Evolutionary conservation across 1,140 invertebrate genomes (phyloP).

Genomic region (Penaeus vannamei): DNA sequence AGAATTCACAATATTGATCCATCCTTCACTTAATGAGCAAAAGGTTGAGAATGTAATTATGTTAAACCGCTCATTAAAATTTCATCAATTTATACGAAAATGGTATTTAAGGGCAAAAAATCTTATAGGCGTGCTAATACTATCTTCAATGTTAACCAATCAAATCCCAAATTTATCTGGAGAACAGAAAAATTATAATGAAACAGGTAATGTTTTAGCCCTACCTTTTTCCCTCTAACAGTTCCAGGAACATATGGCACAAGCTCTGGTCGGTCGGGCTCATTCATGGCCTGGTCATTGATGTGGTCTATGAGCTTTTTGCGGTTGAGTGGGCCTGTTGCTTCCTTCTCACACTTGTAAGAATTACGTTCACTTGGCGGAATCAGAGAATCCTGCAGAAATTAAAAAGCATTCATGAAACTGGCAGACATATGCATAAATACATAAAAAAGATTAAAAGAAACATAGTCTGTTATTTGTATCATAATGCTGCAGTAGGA

Average conservation of each 20-base stretch:
- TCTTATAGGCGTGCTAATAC: no score
- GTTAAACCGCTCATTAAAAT: no score
- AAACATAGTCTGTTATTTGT: background rate
- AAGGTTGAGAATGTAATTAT: no score
- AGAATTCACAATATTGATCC: no score
- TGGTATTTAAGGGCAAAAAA: no score
- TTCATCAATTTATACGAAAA: no score
- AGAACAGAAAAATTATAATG: no score
- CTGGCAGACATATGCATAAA: conserved; percentile 26
- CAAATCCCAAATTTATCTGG: no score
- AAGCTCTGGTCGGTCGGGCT: conserved; percentile 96
- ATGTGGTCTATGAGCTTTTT: conserved; percentile 98
- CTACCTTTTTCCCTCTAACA: conserved; percentile 91
- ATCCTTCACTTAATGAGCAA: no score
- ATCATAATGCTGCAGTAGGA: background rate
- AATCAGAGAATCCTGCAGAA: conserved; percentile 90
- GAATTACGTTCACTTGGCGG: conserved; percentile 95
- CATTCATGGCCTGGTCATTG: conserved; percentile 96
- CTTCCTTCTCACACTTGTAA: conserved; percentile 94
- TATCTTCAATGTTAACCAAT: no score
- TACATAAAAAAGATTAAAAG: conserved; percentile 51
- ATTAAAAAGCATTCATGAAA: conserved; percentile 13
- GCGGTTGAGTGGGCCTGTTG: conserved; percentile 95
- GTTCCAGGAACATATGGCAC: conserved; percentile 93
- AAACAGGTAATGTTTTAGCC: background rate